Evolutionary conservation across 2,797 vertebrate genomes (phyloP).

Genomic region (Picus viridis): DNA sequence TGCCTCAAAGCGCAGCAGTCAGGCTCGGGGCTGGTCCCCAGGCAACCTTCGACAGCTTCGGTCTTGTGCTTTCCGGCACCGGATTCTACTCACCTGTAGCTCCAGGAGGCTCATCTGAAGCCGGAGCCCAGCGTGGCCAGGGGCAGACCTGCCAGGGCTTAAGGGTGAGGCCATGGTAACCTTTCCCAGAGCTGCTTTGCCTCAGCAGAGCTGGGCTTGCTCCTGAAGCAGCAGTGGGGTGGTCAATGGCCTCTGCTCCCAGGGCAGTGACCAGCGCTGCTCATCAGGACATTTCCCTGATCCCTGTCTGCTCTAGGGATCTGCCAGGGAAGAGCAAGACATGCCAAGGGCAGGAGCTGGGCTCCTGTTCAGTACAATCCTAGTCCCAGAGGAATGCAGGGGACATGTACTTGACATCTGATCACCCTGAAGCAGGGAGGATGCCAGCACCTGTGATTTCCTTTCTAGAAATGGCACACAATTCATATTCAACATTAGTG

Average conservation of each 20-base stretch:
- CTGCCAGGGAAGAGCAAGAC: background rate
- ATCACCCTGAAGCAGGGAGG: background rate
- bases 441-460: background rate
- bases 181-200: background rate
- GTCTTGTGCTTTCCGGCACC: background rate
- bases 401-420: background rate
- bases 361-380: too few relatives aligned
- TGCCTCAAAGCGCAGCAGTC: too few relatives aligned
- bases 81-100: background rate
- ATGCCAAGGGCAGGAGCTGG: background rate
- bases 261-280: too few relatives aligned
- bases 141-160: background rate
- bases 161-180: background rate
- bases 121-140: background rate
- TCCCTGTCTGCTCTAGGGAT: too few relatives aligned
- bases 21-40: too few relatives aligned
- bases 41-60: too few relatives aligned
- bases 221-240: background rate
- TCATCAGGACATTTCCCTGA: fast-evolving
- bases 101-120: background rate
- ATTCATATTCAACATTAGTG: fast-evolving
- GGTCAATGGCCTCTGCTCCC: background rate
- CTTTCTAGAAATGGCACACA: background rate
- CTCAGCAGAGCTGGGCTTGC: background rate
- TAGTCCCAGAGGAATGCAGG: background rate